Conservation (phyloP, 2,113 vertebrate species). For the Halcyon malimbica region DNA sequence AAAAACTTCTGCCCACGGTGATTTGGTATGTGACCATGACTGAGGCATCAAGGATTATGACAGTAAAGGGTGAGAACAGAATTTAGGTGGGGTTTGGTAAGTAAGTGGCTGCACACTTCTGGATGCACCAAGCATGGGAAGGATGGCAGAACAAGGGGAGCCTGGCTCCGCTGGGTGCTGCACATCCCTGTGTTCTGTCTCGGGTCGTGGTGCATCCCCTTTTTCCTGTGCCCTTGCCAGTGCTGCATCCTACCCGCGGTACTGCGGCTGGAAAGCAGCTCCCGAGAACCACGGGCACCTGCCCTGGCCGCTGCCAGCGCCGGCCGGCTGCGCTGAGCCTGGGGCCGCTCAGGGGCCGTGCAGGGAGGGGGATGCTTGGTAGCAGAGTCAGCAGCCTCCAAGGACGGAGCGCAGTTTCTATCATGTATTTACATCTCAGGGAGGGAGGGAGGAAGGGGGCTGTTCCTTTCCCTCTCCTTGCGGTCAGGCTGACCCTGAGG, state of each 20-base stretch:
- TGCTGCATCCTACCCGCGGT: accelerated
- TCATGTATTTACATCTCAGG: background rate
- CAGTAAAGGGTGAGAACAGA: background rate
- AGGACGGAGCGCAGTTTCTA: background rate
- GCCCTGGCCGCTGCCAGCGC: accelerated
- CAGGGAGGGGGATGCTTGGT: background rate
- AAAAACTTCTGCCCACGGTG: accelerated
- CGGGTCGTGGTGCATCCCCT: accelerated
- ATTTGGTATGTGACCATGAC: accelerated
- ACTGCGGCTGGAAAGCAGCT: background rate
- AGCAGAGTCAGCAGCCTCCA: background rate
- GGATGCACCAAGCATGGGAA: accelerated
- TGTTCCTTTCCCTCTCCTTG: background rate
- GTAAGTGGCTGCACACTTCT: background rate
- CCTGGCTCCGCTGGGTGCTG: background rate
- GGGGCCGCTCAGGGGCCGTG: background rate
- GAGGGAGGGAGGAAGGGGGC: background rate
- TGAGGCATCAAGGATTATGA: background rate
- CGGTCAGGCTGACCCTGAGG: constrained; percentile 1
- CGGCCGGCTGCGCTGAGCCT: background rate
- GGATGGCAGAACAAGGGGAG: accelerated
- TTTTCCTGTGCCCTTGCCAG: accelerated
- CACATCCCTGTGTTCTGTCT: background rate
- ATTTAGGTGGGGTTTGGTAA: background rate
- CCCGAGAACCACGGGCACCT: accelerated